These are phyloP conservation scores for Mnemiopsis leidyi DNA, from an alignment of 37 sponge, comb jelly and placozoan species.

Conservation along the genomic window DNA sequence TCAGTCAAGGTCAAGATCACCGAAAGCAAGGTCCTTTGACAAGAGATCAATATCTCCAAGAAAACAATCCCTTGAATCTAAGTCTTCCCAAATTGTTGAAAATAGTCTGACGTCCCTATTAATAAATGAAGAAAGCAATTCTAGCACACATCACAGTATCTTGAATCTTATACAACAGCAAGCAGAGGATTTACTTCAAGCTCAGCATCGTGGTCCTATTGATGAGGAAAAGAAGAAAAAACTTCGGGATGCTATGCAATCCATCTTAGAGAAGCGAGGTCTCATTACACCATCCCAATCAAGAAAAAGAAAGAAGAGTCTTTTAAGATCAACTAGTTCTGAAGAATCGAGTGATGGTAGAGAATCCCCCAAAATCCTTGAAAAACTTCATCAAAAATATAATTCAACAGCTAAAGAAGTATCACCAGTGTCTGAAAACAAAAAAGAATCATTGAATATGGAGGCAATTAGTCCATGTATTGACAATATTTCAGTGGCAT, in stretches of 20 bases:
- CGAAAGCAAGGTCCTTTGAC: not conserved
- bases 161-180: conserved; percentile 33
- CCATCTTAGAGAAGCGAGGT: conserved; percentile 35
- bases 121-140: not conserved
- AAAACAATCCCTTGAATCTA: not conserved
- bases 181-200: conserved; percentile 58
- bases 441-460: not conserved
- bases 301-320: not conserved
- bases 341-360: conserved; percentile 1
- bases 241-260: conserved; percentile 42
- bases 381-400: conserved; percentile 34
- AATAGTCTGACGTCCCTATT: not conserved
- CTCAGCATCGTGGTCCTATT: conserved; percentile 46
- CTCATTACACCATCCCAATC: not conserved
- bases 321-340: not conserved
- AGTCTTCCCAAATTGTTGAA: too few relatives aligned
- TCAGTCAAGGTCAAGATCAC: not conserved
- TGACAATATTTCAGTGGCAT: conserved; percentile 34
- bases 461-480: conserved; percentile 37
- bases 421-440: not conserved
- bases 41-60: not conserved
- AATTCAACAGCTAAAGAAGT: not conserved
- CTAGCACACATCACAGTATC: not conserved
- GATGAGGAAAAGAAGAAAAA: not conserved
- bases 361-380: not conserved